These are phyloP conservation scores for Portevinia maculata DNA, from an alignment of 2,888 invertebrate species.

Conservation along the genomic window DNA sequence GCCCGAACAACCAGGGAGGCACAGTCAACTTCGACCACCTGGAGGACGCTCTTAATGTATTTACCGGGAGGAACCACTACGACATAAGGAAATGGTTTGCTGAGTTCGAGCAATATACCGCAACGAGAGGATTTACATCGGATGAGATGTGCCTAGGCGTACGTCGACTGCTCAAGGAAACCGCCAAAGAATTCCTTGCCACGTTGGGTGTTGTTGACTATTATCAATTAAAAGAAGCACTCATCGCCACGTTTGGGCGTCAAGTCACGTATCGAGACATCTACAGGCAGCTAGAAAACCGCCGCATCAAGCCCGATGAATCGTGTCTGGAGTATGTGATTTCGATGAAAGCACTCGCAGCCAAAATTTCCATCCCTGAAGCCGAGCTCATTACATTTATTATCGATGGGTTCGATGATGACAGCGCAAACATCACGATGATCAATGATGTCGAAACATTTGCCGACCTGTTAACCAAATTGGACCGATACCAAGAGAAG, in stretches of 20 bases:
- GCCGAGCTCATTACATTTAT: constrained; percentile 15
- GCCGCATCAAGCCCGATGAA: neutral
- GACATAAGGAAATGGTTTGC: constrained; percentile 17
- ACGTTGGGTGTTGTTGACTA: constrained; percentile 7
- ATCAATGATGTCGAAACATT: neutral
- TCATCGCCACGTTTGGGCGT: neutral
- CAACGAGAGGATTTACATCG: constrained; percentile 1
- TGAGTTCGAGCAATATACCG: constrained; percentile 11
- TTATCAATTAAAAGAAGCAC: neutral
- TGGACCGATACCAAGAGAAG: constrained; percentile 8
- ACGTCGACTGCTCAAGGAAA: constrained; percentile 10
- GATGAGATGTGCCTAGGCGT: constrained; percentile 19
- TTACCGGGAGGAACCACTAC: constrained; percentile 1
- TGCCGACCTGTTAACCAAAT: neutral
- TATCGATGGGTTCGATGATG: constrained; percentile 14
- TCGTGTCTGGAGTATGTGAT: constrained; percentile 21
- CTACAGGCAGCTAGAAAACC: constrained; percentile 6
- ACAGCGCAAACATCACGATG: constrained; percentile 6
- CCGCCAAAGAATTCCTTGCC: constrained; percentile 3
- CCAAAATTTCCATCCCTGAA: constrained; percentile 13
- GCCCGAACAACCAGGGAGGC: neutral
- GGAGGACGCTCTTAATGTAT: neutral
- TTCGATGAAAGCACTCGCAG: neutral
- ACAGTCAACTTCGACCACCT: constrained; percentile 7
- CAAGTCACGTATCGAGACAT: constrained; percentile 11